phyloP scores from a whole-genome alignment of 2,113 vertebrate genomes.

The Colistium nudipinnis region DNA sequence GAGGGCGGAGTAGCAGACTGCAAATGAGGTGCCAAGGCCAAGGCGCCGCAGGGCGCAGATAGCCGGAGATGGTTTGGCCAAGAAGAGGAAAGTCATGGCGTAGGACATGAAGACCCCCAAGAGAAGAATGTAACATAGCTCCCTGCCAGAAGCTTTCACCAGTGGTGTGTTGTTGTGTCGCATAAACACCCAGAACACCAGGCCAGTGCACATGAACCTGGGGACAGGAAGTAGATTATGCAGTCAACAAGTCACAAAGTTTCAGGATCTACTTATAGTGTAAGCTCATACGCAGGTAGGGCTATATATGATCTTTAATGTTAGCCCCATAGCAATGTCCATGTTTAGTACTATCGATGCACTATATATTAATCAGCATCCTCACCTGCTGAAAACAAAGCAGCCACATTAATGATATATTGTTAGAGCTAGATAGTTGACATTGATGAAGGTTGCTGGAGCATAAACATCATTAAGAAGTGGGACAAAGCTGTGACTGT shows the following conservation, averaged over 20 bases:
- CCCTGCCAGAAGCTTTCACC: constrained; percentile 96
- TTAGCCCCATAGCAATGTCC: no score
- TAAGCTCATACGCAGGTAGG: no score
- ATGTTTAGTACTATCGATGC: no score
- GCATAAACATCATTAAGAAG: neutral
- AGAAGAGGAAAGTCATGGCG: constrained; percentile 97
- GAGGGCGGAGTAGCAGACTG: constrained; percentile 96
- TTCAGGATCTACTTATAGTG: no score
- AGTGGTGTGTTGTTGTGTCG: constrained; percentile 94
- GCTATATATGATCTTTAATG: no score
- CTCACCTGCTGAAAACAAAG: neutral
- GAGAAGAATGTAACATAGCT: constrained; percentile 96
- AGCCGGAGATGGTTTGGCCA: constrained; percentile 94
- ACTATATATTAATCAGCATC: neutral
- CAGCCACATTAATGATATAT: neutral
- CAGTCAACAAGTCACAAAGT: no score
- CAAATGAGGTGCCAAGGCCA: constrained; percentile 94
- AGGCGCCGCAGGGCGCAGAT: constrained; percentile 93
- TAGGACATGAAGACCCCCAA: constrained; percentile 96
- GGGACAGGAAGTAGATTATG: neutral
- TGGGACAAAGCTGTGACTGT: neutral
- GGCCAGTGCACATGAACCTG: constrained; percentile 89
- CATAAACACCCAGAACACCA: constrained; percentile 92
- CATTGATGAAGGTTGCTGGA: neutral
- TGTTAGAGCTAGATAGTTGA: neutral